phyloP scores from a whole-genome alignment of 2,113 vertebrate species.

The Sterrhoptilus dennistouni region DNA sequence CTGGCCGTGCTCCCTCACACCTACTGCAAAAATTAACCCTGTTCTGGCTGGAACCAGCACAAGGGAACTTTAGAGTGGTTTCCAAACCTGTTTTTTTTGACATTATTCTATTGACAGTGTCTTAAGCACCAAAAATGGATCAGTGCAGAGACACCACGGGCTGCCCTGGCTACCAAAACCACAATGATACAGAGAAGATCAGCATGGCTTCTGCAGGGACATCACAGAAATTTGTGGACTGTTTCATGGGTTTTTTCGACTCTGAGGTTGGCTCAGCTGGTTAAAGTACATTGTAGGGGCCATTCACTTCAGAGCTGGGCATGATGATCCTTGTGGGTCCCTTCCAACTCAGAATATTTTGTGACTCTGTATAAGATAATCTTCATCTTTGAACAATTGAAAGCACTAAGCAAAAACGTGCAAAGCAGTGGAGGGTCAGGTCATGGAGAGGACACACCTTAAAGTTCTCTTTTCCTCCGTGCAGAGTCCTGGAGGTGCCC shows the following conservation, averaged over 20 bases:
- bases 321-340: background rate
- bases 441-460: background rate
- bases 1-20: background rate
- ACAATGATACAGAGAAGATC: rapidly evolving
- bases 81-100: background rate
- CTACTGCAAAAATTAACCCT: background rate
- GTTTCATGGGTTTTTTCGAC: background rate
- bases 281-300: rapidly evolving
- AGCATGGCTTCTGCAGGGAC: background rate
- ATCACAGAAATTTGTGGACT: background rate
- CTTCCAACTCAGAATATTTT: background rate
- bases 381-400: background rate
- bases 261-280: background rate
- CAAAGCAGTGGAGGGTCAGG: background rate
- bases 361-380: background rate
- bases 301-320: background rate
- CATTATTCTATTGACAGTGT: background rate
- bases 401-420: background rate
- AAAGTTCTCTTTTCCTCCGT: background rate
- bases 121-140: background rate
- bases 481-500: constrained; percentile 90
- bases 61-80: background rate
- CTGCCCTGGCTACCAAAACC: background rate
- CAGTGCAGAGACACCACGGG: background rate
- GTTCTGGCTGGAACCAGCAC: background rate